Evolutionary conservation across 2,797 vertebrate species (phyloP).

Genomic region (Argentina silus): DNA sequence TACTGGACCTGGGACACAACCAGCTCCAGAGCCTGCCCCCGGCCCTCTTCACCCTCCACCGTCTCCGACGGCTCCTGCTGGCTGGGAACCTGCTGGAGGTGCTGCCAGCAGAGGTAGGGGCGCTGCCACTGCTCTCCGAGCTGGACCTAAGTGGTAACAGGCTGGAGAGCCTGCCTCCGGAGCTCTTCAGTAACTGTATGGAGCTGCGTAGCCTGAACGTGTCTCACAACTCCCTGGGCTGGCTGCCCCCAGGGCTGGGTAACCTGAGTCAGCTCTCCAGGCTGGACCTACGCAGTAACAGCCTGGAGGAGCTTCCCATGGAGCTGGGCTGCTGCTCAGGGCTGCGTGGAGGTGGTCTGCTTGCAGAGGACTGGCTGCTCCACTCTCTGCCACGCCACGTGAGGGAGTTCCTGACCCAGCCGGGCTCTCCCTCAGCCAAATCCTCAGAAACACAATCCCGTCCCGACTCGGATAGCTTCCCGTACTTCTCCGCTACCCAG

Average conservation of each 20-base stretch:
- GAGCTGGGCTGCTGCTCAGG: slow-evolving; percentile 73
- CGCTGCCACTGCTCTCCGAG: slow-evolving; percentile 68
- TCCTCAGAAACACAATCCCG: slow-evolving; percentile 47
- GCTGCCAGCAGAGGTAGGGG: slow-evolving; percentile 71
- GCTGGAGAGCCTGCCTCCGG: slow-evolving; percentile 71
- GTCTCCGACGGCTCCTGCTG: slow-evolving; percentile 77
- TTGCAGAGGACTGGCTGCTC: slow-evolving; percentile 77
- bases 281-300: slow-evolving; percentile 80
- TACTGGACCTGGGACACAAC: slow-evolving; percentile 79
- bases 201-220: slow-evolving; percentile 72
- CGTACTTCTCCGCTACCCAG: slow-evolving; percentile 69
- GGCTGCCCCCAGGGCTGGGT: slow-evolving; percentile 62
- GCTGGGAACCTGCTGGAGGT: slow-evolving; percentile 74
- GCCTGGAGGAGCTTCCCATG: slow-evolving; percentile 73
- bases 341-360: slow-evolving; percentile 72
- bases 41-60: slow-evolving; percentile 74
- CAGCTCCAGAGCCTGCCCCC: slow-evolving; percentile 73
- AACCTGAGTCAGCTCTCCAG: slow-evolving; percentile 64
- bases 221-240: slow-evolving; percentile 72
- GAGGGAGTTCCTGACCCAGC: slow-evolving; percentile 62
- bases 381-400: slow-evolving; percentile 69
- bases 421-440: slow-evolving; percentile 28
- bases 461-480: slow-evolving; percentile 71
- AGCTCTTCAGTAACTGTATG: slow-evolving; percentile 70
- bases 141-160: slow-evolving; percentile 78